Evolutionary conservation across 2,888 invertebrate genomes (phyloP).

Genomic region (Operophtera brumata): DNA sequence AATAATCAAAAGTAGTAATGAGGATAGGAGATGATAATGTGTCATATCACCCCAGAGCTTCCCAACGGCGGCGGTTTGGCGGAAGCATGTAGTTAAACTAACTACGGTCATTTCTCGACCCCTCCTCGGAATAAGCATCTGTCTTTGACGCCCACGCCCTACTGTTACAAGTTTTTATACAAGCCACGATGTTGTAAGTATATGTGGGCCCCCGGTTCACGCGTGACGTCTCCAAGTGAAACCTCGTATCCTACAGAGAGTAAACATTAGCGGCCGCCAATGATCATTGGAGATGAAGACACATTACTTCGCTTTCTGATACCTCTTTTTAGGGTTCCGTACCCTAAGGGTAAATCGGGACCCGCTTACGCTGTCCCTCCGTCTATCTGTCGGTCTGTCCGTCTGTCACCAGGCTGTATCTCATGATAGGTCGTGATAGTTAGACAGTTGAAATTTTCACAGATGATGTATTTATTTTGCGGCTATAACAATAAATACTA

Average conservation of each 20-base stretch:
- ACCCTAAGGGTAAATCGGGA: too few species aligned
- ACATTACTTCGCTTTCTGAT: conserved; percentile 20
- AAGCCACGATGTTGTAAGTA: conserved; percentile 49
- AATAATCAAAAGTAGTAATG: conserved; percentile 1
- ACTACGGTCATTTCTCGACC: conserved; percentile 69
- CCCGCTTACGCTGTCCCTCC: too few species aligned
- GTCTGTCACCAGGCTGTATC: too few species aligned
- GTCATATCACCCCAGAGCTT: conserved; percentile 44
- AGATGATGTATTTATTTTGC: conserved; percentile 23
- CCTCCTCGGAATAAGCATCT: conserved; percentile 50
- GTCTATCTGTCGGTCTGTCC: too few species aligned
- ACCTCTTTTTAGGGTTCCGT: too few species aligned
- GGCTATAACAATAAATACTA: too few species aligned
- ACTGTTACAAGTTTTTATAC: conserved; percentile 61
- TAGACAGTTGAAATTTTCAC: conserved; percentile 29
- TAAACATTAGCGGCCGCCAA: conserved; percentile 46
- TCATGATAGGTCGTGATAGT: too few species aligned
- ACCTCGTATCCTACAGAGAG: conserved; percentile 50
- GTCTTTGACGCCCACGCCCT: conserved; percentile 65
- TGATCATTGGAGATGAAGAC: conserved; percentile 19
- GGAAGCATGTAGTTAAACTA: conserved; percentile 75
- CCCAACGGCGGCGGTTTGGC: conserved; percentile 53
- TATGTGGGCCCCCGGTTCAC: conserved; percentile 64
- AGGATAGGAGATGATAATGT: conserved; percentile 32
- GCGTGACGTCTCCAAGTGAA: conserved; percentile 51